A percentile compares a stretch with the other conserved stretches of the same genome.
Conservation (phyloP, 2,113 vertebrate species). For the Crotalus horridus region DNA sequence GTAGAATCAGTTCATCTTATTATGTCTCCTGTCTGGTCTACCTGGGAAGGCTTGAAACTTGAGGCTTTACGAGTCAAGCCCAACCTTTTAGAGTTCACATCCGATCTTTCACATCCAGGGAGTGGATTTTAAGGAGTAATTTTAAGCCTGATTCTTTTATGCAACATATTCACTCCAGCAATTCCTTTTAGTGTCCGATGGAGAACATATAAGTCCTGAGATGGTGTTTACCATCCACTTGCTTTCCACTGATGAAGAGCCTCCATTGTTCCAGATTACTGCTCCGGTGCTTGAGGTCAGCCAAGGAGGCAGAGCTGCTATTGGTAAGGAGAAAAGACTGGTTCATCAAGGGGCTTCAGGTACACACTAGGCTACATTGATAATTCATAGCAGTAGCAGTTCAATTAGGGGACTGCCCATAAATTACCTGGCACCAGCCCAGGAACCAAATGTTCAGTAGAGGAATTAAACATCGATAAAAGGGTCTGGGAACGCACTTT, state of each 20-base stretch:
- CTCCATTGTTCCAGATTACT: slow-evolving; percentile 80
- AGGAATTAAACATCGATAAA: not conserved
- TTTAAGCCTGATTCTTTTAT: not conserved
- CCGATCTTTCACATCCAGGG: not conserved
- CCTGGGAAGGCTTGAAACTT: too few relatives aligned
- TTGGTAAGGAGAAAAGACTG: slow-evolving; percentile 76
- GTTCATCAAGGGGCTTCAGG: not conserved
- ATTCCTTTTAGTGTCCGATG: slow-evolving; percentile 80
- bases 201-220: slow-evolving; percentile 83
- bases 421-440: not conserved
- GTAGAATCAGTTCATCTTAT: too few relatives aligned
- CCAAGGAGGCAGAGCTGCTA: slow-evolving; percentile 76
- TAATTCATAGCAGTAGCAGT: not conserved
- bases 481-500: not conserved
- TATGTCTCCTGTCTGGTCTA: too few relatives aligned
- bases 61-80: too few relatives aligned
- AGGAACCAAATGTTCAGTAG: not conserved
- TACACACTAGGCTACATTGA: not conserved
- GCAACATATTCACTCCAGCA: not conserved
- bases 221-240: slow-evolving; percentile 86
- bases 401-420: not conserved
- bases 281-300: slow-evolving; percentile 84
- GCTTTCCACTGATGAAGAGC: slow-evolving; percentile 76
- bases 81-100: not conserved
- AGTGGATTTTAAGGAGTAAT: too few relatives aligned